Conservation (phyloP, 2,113 vertebrate genomes). For the Sinocyclocheilus anophthalmus region DNA sequence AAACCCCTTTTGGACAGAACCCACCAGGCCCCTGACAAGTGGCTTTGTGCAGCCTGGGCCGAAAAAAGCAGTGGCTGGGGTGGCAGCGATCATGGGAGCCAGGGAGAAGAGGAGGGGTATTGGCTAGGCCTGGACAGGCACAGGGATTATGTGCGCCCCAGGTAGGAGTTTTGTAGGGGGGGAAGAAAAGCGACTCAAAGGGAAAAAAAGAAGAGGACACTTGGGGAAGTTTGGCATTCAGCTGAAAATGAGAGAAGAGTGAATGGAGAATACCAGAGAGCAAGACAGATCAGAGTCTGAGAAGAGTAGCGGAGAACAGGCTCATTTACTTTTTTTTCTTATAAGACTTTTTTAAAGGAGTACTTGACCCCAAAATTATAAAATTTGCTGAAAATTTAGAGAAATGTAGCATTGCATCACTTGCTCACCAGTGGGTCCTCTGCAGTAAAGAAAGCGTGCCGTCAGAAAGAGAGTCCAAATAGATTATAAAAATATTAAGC, state of each 20-base stretch:
- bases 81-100: conserved; percentile 21
- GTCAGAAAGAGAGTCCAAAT: no score
- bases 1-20: conserved; percentile 41
- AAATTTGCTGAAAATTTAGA: no score
- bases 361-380: no score
- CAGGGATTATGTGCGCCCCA: not conserved
- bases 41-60: conserved; percentile 52
- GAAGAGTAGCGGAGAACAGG: not conserved
- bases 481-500: no score
- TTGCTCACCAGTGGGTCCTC: no score
- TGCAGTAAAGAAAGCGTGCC: no score
- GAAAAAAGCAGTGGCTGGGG: not conserved
- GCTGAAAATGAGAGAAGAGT: conserved; percentile 10
- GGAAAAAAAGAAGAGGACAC: not conserved
- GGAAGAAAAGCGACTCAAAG: conserved; percentile 16
- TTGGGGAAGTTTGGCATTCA: conserved; percentile 18
- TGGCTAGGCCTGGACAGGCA: not conserved
- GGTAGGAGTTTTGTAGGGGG: not conserved
- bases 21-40: conserved; percentile 41
- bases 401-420: no score
- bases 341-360: no score
- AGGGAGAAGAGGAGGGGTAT: not conserved
- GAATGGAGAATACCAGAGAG: conserved; percentile 23
- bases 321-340: not conserved
- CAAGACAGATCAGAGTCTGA: not conserved